Evolutionary conservation across 2,888 invertebrate genomes (phyloP).

Genomic region (Chydorus sphaericus): DNA sequence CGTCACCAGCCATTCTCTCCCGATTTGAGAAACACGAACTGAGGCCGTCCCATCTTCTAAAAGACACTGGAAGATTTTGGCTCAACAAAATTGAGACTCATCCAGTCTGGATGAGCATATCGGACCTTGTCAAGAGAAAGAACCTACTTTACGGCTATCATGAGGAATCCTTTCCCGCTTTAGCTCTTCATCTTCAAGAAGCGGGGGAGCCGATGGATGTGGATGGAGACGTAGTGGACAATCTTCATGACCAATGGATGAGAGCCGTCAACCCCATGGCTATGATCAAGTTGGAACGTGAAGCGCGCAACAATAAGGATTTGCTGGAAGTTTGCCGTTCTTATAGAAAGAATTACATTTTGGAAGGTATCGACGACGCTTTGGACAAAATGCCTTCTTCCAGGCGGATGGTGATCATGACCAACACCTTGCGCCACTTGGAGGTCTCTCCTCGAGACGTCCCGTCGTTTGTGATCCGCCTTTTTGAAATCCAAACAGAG

Average conservation of each 20-base stretch:
- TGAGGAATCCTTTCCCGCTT: constrained; percentile 7
- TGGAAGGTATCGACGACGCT: neutral
- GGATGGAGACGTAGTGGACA: neutral
- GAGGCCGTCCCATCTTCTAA: neutral
- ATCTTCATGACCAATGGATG: neutral
- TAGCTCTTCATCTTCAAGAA: constrained; percentile 6
- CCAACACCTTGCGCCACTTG: constrained; percentile 6
- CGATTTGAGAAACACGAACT: constrained; percentile 9
- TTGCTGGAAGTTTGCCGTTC: neutral
- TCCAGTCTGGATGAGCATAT: neutral
- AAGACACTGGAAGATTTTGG: neutral
- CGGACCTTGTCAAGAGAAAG: neutral
- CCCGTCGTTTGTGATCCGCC: neutral
- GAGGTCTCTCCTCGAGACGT: neutral
- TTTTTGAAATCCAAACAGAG: constrained; percentile 7
- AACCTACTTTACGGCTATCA: constrained; percentile 5
- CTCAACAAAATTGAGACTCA: neutral
- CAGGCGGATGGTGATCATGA: constrained; percentile 2
- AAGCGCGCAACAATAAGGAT: neutral
- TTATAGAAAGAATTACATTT: neutral
- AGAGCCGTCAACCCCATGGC: constrained; percentile 4
- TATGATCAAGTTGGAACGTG: constrained; percentile 2
- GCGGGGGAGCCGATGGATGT: neutral
- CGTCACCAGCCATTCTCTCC: constrained; percentile 9
- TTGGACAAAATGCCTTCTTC: neutral